Evolutionary conservation across 2,888 invertebrate genomes (phyloP).

Genomic region (Esperia sulphurella): DNA sequence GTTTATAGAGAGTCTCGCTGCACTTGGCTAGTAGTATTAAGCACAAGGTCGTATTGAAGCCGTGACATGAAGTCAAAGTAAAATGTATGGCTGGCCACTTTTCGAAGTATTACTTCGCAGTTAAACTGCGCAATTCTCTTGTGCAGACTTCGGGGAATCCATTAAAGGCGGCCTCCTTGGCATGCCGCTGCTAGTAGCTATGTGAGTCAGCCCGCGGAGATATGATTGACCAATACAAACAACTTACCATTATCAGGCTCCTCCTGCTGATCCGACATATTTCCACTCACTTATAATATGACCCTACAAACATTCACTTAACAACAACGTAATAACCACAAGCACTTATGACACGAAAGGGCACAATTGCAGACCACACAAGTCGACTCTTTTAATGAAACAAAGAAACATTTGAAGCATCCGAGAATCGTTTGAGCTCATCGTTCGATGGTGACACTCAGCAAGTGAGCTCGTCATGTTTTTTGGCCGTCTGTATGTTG

Average conservation of each 20-base stretch:
- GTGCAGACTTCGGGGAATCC: slow-evolving; percentile 54
- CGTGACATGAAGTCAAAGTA: slow-evolving; percentile 45
- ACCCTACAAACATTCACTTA: slow-evolving; percentile 15
- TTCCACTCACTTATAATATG: slow-evolving; percentile 18
- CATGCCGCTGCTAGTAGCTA: slow-evolving; percentile 41
- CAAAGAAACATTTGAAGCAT: slow-evolving; percentile 42
- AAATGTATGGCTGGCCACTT: slow-evolving; percentile 42
- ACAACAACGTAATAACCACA: slow-evolving; percentile 14
- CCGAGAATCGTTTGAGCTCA: slow-evolving; percentile 38
- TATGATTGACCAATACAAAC: slow-evolving; percentile 16
- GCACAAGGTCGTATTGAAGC: slow-evolving; percentile 42
- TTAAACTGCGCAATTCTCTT: slow-evolving; percentile 61
- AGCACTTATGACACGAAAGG: slow-evolving; percentile 30
- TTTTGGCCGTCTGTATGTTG: slow-evolving; percentile 29
- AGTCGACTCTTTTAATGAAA: slow-evolving; percentile 37
- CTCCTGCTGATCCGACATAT: slow-evolving; percentile 42
- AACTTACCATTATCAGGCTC: slow-evolving; percentile 48
- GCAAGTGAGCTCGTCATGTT: slow-evolving; percentile 34
- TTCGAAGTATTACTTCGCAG: slow-evolving; percentile 23
- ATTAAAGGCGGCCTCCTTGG: slow-evolving; percentile 58
- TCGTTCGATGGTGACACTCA: slow-evolving; percentile 27
- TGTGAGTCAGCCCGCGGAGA: slow-evolving; percentile 21
- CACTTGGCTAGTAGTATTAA: slow-evolving; percentile 23
- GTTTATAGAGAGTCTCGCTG: neutral
- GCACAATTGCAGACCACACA: slow-evolving; percentile 32